phyloP scores from a whole-genome alignment of 2,113 vertebrate species.

The Pluvianellus socialis region DNA sequence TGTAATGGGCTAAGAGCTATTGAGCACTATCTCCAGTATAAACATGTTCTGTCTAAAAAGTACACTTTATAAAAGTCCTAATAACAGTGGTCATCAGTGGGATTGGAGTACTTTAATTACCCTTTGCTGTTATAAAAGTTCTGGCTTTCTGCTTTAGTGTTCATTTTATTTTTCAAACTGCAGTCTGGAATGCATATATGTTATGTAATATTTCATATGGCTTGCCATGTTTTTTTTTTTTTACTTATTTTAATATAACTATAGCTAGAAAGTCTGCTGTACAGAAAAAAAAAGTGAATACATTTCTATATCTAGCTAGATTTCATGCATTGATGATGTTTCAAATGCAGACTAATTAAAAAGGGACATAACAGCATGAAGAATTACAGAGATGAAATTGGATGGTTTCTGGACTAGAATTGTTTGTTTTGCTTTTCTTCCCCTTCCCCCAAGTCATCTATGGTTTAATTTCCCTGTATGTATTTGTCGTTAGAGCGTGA shows the following conservation, averaged over 20 bases:
- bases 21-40: neutral
- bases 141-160: neutral
- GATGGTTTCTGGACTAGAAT: neutral
- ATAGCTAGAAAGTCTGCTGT: neutral
- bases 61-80: neutral
- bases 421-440: neutral
- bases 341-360: neutral
- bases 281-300: neutral
- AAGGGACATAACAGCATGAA: neutral
- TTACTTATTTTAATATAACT: neutral
- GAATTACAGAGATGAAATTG: neutral
- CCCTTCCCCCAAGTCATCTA: neutral
- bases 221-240: neutral
- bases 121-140: neutral
- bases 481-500: neutral
- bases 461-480: neutral
- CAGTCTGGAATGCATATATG: neutral
- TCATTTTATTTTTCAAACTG: neutral
- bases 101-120: neutral
- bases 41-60: neutral
- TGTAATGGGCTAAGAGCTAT: neutral
- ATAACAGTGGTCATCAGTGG: neutral
- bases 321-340: neutral
- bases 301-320: neutral
- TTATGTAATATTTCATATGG: neutral